Base-by-base conservation (phyloP, 2,113 vertebrate genomes). In the Desmodus rotundus region DNA sequence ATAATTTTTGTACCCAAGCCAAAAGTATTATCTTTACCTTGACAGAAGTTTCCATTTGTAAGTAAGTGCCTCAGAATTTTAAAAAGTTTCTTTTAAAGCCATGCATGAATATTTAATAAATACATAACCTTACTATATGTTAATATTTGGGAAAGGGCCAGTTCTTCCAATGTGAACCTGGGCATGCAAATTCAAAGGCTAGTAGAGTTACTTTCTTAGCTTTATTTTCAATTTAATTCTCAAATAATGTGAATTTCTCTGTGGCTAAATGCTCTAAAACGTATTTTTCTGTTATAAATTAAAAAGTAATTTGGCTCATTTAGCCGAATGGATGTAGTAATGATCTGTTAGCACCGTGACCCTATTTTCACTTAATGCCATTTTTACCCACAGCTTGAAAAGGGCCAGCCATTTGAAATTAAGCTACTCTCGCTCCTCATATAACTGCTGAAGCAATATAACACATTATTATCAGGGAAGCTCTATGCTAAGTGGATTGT, bases 401-500 rank as follows among this genome's bases (percentile, higher is more conserved):
- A 70, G 54, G 67, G 45, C 56, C 28, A 61, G 10, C 7, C 26
- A 38, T 89, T 91, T 80, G 89, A 95, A 94, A 95, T 78, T 83
- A 91, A 93, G 87, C 28, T 54, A 4, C 36, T 92, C 50, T 89
- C 50, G 61, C 24, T 80, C 22, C 47, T 95, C 72, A 36, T 12
- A 63, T 94, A 96, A 93, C 94, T 92, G n/a, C 68, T 41, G 12
- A 78, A 76, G 22, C 77, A 74, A 87, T 83, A 41, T 54, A 93
- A 63, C 43, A 70, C 4, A 43, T 68, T 80, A 87, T 76, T 95
- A 87, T 76, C 26, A 28, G 43, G 81, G 54, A 84, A 56, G 47
- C 43, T 89, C 47, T 95, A 26, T 74, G 31, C 50, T 85, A 84
- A 96, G 88, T 89, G 50, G 20, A 91, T 89, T 93, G 89, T 87